Base-by-base conservation (phyloP, 1,140 invertebrate genomes). In the Drosophila asahinai region DNA sequence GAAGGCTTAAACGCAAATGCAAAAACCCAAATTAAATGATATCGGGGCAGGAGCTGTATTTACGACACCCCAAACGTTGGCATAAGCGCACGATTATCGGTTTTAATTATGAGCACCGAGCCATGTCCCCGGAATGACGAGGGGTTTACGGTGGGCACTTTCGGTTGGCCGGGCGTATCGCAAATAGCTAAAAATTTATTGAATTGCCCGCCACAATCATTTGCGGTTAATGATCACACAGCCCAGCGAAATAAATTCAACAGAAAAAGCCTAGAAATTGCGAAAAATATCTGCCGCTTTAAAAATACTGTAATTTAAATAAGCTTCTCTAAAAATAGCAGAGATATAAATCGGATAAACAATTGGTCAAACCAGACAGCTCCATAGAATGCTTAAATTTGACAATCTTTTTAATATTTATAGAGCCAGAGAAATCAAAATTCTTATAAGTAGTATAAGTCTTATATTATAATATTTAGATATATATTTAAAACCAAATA, bases 111-210 rank as follows among this genome's bases (percentile, higher is more conserved):
- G 65, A 81, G 60, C 27, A 45, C 49, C 30, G 48, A 42, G 30
- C 51, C 54, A 9, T 36, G 42, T 8, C 17, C 33, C 38, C 38
- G 51, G n/a, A 42, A 52, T 30, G 60, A 22, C 14, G 27, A 40
- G 54, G n/a, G 22, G 14, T 15, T 52, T 33, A 49, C 19, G 27
- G 25, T 11, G 5, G 43, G 47, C 14, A 8, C 49, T 8, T 27
- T 27, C 42, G 52, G 62, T 52, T 40, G 33, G 30, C 38, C 17
- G 12, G 40, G 54, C 47, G 40, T 33, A 38, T 51, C 47, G 67
- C 45, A 71, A 78, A 84, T 70, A 76, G 61, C 61, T 72, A 40
- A 62, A 59, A 86, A 81, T 81, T 81, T 77, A 86, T 84, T 74
- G 78, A 77, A 86, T 74, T 74, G 43, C 49, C 55, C 22, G 47